Evolutionary conservation across 1,140 invertebrate genomes (phyloP).

Genomic region (Choristoneura fumiferana): DNA sequence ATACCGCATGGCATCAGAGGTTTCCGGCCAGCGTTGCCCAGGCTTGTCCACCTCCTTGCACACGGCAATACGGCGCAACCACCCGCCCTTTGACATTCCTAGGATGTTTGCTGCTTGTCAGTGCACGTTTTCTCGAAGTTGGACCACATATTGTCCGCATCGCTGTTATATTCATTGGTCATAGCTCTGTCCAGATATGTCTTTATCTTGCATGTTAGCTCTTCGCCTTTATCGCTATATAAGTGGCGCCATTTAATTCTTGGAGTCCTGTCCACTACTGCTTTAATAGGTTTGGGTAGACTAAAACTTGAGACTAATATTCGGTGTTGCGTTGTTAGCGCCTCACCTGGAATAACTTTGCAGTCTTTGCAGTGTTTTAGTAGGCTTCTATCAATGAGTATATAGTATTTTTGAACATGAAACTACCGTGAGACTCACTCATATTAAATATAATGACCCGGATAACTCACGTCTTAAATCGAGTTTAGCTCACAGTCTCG

Average conservation of each 20-base stretch:
- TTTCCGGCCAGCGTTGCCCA: too few relatives aligned
- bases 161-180: neutral
- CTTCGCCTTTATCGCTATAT: neutral
- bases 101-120: neutral
- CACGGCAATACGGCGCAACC: too few relatives aligned
- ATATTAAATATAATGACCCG: too few relatives aligned
- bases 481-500: too few relatives aligned
- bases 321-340: neutral
- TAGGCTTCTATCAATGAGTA: neutral
- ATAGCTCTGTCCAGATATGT: neutral
- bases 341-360: neutral
- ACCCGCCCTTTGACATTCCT: too few relatives aligned
- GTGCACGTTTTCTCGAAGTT: neutral
- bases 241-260: neutral
- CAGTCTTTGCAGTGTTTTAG: neutral
- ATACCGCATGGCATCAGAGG: too few relatives aligned
- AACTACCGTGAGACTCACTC: too few relatives aligned
- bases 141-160: neutral
- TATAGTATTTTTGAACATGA: neutral
- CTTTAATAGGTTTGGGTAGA: neutral
- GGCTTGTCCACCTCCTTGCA: too few relatives aligned
- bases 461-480: too few relatives aligned
- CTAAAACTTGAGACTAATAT: neutral
- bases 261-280: neutral
- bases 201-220: neutral